Evolutionary conservation across 2,888 invertebrate genomes (phyloP), one percentile per base, ranked within the genome.

Genomic region (Stratiomys singularior): DNA sequence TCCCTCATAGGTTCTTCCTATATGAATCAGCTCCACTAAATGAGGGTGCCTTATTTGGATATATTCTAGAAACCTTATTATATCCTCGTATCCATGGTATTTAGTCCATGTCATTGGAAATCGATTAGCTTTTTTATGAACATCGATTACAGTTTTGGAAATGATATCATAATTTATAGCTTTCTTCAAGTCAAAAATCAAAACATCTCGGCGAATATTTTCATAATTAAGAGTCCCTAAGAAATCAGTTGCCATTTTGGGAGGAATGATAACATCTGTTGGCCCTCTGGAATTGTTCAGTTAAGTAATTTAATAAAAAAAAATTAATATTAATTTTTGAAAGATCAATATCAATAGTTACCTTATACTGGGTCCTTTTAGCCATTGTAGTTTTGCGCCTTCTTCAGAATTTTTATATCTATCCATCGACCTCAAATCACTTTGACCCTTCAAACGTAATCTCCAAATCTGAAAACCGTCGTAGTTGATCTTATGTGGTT

Each of bases 111-210:
- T 92, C 90, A 92, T 88, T 1, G 91, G 89, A 81, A 92, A 92
- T 1, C 91, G 91, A 78, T 60, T 60, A 25, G 69, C 60, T 1
- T n/a, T n/a, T 63, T 25, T 0, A 21, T 13, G 15, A 1, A 28
- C 3, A 13, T 52, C 63, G 3, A 25, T 11, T 23, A 64, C 30
- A 30, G 77, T 27, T 89, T 81, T 92, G 88, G 82, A 90, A 89
- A 91, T 91, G 82, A 92, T 92, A 83, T 93, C 93, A 82, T 90
- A 91, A 9, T 88, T 87, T 78, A 93, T 93, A 0, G 91, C 91
- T 88, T 92, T 92, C 89, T 94, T 93, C 30, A 94, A 89, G 85
- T 94, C 93, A 83, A 91, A 90, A 82, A 93, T 92, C 37, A 93
- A 87, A 0, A 93, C 89, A 80, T 91, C 90, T 81, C 89, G 93